These are phyloP conservation scores for Epizoanthus scotinus DNA, from an alignment of 92 coral and sea anemone genomes.

Conservation along the genomic window DNA sequence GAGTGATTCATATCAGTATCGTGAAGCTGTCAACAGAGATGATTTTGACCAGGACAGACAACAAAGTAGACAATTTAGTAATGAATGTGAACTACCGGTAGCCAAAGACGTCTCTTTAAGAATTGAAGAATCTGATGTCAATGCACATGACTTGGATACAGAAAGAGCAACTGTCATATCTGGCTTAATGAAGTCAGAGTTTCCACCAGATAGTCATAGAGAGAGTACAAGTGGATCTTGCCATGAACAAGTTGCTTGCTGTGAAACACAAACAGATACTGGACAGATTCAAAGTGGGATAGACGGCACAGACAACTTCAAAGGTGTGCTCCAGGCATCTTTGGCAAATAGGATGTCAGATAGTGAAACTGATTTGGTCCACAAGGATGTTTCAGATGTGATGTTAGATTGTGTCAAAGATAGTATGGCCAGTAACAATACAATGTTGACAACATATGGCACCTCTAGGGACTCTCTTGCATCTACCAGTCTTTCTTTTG, in stretches of 20 bases:
- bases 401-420: not conserved
- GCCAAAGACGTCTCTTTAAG: no score
- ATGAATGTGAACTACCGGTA: no score
- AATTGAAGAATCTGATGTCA: not conserved
- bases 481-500: slow-evolving; percentile 75
- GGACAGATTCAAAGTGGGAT: no score
- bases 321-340: no score
- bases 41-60: not conserved
- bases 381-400: not conserved
- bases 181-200: not conserved
- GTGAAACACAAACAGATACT: not conserved
- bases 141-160: not conserved
- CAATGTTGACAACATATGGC: slow-evolving; percentile 2
- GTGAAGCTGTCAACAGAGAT: not conserved
- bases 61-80: not conserved
- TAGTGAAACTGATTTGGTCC: not conserved
- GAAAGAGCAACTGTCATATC: not conserved
- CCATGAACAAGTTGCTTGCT: not conserved
- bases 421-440: slow-evolving; percentile 1
- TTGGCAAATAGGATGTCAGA: not conserved
- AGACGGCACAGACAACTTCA: no score
- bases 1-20: not conserved
- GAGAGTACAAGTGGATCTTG: not conserved
- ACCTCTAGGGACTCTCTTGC: slow-evolving; percentile 65
- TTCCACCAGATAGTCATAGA: not conserved